Evolutionary conservation across 2,888 invertebrate genomes (phyloP), one percentile per base, ranked within the genome.

Genomic region (Ennomos fuscantarius): DNA sequence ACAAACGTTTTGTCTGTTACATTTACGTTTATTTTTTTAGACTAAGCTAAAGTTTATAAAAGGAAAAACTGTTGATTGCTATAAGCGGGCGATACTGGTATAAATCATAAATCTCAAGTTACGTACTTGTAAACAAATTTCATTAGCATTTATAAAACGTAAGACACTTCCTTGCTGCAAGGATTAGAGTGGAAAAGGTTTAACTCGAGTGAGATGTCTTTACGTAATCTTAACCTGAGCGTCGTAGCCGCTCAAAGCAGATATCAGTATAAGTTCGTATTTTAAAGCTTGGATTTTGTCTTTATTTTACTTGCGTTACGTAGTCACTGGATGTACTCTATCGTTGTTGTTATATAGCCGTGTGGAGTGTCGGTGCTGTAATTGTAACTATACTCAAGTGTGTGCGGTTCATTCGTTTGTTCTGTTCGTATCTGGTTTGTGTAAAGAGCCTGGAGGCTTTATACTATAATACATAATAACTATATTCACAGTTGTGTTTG

Each of bases 401-500:
- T 32, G 56, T 52, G 58, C 40, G 58, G 58, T 54, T 53, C 41
- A 53, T 53, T 59, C 54, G 53, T 59, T 58, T 59, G 53, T 41
- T 54, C 44, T 49, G 39, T 50, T 49, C 12, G 45, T 53, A 45
- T 50, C 13, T 36, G 31, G 53, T 59, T 53, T 59, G 58, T 59
- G 24, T 59, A 54, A 59, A 47, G 57, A 57, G 35, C 45, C 31
- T 40, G 13, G 45, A 45, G 49, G 53, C 49, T 54, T 54, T 45
- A 33, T 46, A 53, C 48, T 53, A 41, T 42, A 37, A 24, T 24
- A 24, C 24, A 24, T 24, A 24, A 24, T 24, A 24, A 24, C 24
- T 24, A 24, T 24, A 24, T 24, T 6, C 6, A 24, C 24, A 24
- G 24, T 24, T 24, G 24, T 3, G 1, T 24, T 24, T 24, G 24